Evolutionary conservation across 2,888 invertebrate species (phyloP), one percentile per base, ranked within the genome.

Genomic region (Caenorhabditis sp.): DNA sequence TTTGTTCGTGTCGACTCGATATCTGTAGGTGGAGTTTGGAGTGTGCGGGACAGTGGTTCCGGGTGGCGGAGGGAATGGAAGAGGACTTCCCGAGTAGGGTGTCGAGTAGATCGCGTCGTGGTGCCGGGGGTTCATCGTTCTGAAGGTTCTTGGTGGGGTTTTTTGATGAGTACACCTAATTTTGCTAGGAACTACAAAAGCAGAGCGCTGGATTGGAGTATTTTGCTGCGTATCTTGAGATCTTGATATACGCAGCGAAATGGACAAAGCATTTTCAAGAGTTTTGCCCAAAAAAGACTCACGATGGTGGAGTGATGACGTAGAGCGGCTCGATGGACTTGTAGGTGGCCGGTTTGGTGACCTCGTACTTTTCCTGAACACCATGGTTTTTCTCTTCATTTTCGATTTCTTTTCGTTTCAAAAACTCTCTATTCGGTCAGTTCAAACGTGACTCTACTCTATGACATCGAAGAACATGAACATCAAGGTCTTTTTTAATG

Each of bases 301-400:
- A 84, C 82, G 80, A 72, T 28, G 88, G 86, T 22, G 90, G 90
- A 3, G 90, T 90, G 40, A 90, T 88, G 53, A 90, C 90, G 74
- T 90, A 90, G 40, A 90, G 85, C 1, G 90, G 90, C 56, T 90
- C 90, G 69, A 90, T 86, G 20, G 88, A 86, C 65, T 90, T 90
- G 86, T 90, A 90, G 9, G 89, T 87, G 13, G 88, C 88, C 11
- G 87, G 80, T 28, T 89, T 89, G 11, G 88, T 90, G 18, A 90
- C 90, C 53, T 89, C 84, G 80, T 90, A 90, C 70, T 85, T 88
- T 55, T 90, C 86, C 80, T 81, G 70, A 56, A 82, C 50, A 44
- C 4, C 13, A 1, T 32, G 13, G 40, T 13, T 40, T 8, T 13
- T 13, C 13, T 40, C 13, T 2, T 13, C 40, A 5, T 40, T 40